A percentile compares a stretch with the other conserved stretches of the same genome.
phyloP scores from a whole-genome alignment of 2,888 invertebrate species.

The Watsonalla cultraria region DNA sequence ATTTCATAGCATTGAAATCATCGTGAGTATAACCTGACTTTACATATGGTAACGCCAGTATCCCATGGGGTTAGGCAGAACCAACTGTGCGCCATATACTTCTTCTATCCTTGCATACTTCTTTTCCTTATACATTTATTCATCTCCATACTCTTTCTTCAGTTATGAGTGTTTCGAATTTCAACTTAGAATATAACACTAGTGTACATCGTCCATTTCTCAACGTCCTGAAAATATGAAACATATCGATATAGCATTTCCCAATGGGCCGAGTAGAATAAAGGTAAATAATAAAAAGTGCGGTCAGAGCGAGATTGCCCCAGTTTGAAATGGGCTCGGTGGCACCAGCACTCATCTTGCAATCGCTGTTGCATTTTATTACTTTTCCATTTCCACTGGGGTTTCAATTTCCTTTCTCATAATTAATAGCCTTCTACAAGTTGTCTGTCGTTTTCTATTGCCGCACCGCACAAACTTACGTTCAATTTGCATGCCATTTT shows the following conservation, averaged over 20 bases:
- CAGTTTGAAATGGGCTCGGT: slow-evolving; percentile 31
- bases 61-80: too few relatives aligned
- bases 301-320: slow-evolving; percentile 33
- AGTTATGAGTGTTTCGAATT: too few relatives aligned
- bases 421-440: slow-evolving; percentile 74
- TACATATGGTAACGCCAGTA: too few relatives aligned
- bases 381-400: slow-evolving; percentile 77
- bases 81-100: too few relatives aligned
- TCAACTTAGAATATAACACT: too few relatives aligned
- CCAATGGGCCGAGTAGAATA: not conserved
- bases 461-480: slow-evolving; percentile 57
- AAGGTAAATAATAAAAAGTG: slow-evolving; percentile 15
- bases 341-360: slow-evolving; percentile 60
- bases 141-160: too few relatives aligned
- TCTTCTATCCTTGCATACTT: too few relatives aligned
- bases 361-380: slow-evolving; percentile 77
- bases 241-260: not conserved
- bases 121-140: too few relatives aligned
- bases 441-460: slow-evolving; percentile 65
- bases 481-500: slow-evolving; percentile 61
- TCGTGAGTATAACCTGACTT: too few relatives aligned
- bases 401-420: slow-evolving; percentile 77
- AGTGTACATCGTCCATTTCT: too few relatives aligned
- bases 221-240: not conserved
- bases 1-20: too few relatives aligned